Base-by-base conservation (phyloP, 2,113 vertebrate genomes). In the Butastur rufipennis region DNA sequence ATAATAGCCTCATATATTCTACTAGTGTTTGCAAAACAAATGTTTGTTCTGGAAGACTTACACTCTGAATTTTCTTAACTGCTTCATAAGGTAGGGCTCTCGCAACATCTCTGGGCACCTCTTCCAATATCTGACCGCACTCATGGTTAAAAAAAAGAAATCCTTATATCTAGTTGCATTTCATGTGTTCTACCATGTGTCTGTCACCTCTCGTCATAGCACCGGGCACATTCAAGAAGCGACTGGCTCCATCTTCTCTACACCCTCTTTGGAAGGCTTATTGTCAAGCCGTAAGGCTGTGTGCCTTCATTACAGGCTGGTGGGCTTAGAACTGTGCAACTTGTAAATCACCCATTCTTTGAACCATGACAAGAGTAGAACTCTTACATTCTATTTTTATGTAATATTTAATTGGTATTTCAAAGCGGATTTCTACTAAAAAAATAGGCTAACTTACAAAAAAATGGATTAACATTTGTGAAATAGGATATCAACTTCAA, bases 21-120 rank as follows among this genome's bases (percentile, higher is more conserved):
- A 26, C 43, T 23, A 50, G 12, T 6, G 26, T 21, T n/a, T 21
- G 70, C 53, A 61, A 74, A 92, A 50, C 3, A 62, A 80, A 13
- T 12, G 18, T 29, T 86, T 92, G 16, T 29, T 58, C 53, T 59
- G 74, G 36, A 55, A 52, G n/a, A n/a, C 15, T 58, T 43, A 27
- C 19, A 6, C 17, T 70, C 29, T 4, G 21, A 40, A 29, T 47
- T 15, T n/a, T 50, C 52, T 34, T 43, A 62, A 50, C 34, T 16
- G 8, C 45, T 45, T 31, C 0, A 0, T 6, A 47, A 73, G 12
- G 23, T 9, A 27, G 1, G 10, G 4, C 17, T 19, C 42, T 42
- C 32, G 59, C 23, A 79, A 1, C n/a, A 71, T 6, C 66, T 42
- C 52, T 25, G 72, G 25, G 65, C 10, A 19, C 3, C 11, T 16